Base-by-base conservation (phyloP, 1,140 invertebrate species). In the Arctopsyche grandis region DNA sequence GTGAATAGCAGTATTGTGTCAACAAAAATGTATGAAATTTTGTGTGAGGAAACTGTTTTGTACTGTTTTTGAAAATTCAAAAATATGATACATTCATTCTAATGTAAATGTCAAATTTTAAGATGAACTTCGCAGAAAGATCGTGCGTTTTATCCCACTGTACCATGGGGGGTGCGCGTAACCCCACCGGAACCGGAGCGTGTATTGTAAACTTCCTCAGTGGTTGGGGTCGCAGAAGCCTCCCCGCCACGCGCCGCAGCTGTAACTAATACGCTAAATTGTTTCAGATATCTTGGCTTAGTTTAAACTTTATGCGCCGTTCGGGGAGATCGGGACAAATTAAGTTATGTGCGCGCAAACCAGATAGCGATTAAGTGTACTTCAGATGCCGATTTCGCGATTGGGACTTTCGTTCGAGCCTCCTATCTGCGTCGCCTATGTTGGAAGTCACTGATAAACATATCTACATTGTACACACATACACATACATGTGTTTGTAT, bases 251-350 rank as follows among this genome's bases (percentile, higher is more conserved):
- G 79, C 79, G 74, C 77, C 75, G 52, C 74, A 44, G 38, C 71
- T 78, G 77, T 80, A 75, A 77, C 81, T 79, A 82, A 82, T 81
- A 74, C 79, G 81, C 79, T 82, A 82, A 82, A 82, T 82, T 78
- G 81, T 82, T 82, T 80, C 79, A 75, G 81, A 80, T 82, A 80
- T 81, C 79, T 79, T 81, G 63, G 60, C 73, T 79, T 79, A 79
- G 80, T 79, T 79, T 56, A 82, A 82, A 81, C 48, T 81, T 81
- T 79, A 79, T 75, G 16, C 24, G 44, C 77, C 19, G 74, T 21
- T 19, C 56, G 48, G 63, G 73, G 56, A 52, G 75, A 80, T 78
- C 21, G 74, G 73, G 71, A 73, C 56, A 76, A 79, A 73, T 70
- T 78, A 69, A 78, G 69, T 73, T 79, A 79, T 69, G 73, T 70